Percentiles rank a stretch among this genome's conserved stretches.
These are phyloP conservation scores for Barnardius zonarius DNA, from an alignment of 2,113 vertebrate species.

Conservation along the genomic window DNA sequence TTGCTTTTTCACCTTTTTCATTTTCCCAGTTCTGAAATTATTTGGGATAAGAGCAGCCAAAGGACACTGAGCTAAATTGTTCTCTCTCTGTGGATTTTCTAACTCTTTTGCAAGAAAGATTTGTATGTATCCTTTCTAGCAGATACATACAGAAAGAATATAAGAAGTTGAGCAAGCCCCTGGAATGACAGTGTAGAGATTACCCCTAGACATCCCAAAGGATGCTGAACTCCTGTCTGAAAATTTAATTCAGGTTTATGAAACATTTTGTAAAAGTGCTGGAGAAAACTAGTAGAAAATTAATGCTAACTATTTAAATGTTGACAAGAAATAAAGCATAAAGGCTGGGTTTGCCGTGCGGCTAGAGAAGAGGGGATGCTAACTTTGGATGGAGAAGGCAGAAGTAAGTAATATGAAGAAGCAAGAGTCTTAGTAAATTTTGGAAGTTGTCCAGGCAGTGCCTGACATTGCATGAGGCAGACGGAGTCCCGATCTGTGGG, in stretches of 20 bases:
- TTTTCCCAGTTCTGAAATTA: neutral
- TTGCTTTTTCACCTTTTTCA: neutral
- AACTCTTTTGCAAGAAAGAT: neutral
- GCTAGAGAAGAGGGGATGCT: neutral
- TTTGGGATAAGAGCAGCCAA: neutral
- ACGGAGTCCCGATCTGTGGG: neutral
- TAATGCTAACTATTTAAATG: neutral
- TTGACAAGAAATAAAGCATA: constrained; percentile 7
- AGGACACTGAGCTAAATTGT: neutral
- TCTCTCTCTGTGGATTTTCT: neutral
- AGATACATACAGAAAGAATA: fast-evolving
- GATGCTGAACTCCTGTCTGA: neutral
- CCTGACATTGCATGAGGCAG: neutral
- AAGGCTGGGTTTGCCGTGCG: neutral
- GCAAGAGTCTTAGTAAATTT: neutral
- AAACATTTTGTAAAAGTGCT: neutral
- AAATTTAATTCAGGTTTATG: neutral
- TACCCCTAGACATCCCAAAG: neutral
- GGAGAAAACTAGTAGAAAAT: neutral
- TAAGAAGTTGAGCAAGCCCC: neutral
- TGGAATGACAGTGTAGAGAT: neutral
- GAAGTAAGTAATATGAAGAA: neutral
- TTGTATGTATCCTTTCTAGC: neutral
- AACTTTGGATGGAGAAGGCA: neutral
- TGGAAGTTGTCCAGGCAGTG: neutral